These are phyloP conservation scores for Thamnophis elegans DNA, from an alignment of 2,797 vertebrate species.

Conservation along the genomic window DNA sequence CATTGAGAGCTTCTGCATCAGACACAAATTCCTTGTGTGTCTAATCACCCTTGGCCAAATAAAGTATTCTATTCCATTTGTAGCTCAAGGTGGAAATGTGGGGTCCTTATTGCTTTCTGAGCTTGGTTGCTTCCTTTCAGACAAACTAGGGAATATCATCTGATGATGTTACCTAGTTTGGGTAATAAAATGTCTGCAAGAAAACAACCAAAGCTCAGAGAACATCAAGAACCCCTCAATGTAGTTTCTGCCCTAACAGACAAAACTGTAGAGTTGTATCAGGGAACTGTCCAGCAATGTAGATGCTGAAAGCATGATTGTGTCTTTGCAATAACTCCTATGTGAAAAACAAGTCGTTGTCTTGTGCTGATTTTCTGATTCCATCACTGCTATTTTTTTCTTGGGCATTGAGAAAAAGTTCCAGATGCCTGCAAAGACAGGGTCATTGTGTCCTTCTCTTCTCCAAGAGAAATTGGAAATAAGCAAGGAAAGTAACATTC, in stretches of 20 bases:
- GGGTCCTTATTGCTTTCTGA: not conserved
- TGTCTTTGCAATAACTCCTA: not conserved
- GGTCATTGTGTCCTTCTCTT: not conserved
- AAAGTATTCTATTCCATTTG: not conserved
- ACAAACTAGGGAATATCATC: not conserved
- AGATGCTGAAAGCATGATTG: constrained; percentile 13
- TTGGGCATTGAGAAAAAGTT: not conserved
- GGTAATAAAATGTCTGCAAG: not conserved
- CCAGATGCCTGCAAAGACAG: not conserved
- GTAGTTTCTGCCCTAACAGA: not conserved
- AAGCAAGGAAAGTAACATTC: not conserved
- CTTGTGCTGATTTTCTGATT: not conserved
- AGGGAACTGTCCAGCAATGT: constrained; percentile 37
- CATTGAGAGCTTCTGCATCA: not conserved
- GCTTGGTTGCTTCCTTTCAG: not conserved
- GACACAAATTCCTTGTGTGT: not conserved
- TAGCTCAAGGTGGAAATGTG: not conserved
- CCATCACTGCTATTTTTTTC: accelerated
- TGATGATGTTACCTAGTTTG: not conserved
- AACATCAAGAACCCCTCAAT: not conserved
- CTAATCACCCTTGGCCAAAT: not conserved
- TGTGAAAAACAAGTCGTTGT: not conserved
- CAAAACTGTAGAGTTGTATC: not conserved
- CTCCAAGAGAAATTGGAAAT: not conserved
- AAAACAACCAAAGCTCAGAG: not conserved